Evolutionary conservation across 2,113 vertebrate genomes (phyloP), one percentile per base, ranked within the genome.

Genomic region (Elanus axillaris): DNA sequence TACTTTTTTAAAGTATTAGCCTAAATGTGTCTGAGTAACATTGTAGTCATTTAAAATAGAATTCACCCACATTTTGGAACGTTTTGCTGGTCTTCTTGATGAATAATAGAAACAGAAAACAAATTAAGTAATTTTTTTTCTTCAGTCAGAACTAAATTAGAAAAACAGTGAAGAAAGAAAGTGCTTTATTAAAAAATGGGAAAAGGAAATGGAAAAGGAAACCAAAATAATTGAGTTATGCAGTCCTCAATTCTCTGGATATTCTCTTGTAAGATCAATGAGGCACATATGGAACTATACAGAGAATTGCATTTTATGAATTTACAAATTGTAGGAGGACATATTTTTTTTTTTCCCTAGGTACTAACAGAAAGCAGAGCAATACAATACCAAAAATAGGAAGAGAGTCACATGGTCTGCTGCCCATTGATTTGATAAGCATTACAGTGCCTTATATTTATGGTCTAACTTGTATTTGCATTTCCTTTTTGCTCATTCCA

Each of bases 191-290:
- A 56, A 78, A 93, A 96, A 80, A 60, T 18, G 29, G 34, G 36
- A 68, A 90, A 47, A 91, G 36, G 76, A 95, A 94, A 95, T 84
- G 17, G 45, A 84, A 96, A 93, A 91, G 20, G 32, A 94, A 96
- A 93, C 13, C 4, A 84, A 94, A 96, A 71, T 83, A 96, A 94
- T 94, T 86, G 34, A 92, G 13, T 94, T 90, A 91, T 31, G 31
- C 20, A 52, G 77, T 36, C 66, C 19, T 82, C 50, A n/a, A 88
- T 92, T 90, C 50, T 86, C 64, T 71, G 72, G 36, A 53, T 69
- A 82, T 67, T 94, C 13, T 77, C 31, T 79, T 27, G 3, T 71
- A 60, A 77, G 55, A 36, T 40, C 59, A 84, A 19, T 4, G 4
- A 63, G 18, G 23, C 23, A 56, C 75, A 84, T 40, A 62, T 31